Base-by-base conservation (phyloP, 2,888 invertebrate species). In the Apotomis turbidana region DNA sequence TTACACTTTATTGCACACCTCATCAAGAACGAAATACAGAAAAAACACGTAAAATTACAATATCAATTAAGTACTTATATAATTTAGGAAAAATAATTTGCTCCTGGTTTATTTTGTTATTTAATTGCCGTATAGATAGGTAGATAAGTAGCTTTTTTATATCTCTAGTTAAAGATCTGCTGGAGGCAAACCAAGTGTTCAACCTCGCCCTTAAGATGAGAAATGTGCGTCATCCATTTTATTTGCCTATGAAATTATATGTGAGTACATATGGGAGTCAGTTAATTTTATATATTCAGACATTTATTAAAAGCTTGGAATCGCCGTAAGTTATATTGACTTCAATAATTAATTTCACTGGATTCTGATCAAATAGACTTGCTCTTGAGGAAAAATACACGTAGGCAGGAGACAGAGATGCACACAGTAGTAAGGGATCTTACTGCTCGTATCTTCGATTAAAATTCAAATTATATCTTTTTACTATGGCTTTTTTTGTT, bases 241-340 rank as follows among this genome's bases (percentile, higher is more conserved):
- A 57, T 57, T 36, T 49, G 57, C 27, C 44, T 57, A 67, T n/a
- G 27, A 58, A 67, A 67, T 67, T 58, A 15, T 49, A 58, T 57
- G 57, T 64, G 64, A 49, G 51, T 58, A 41, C 5, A 41, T 41
- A 67, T 27, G 67, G 27, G 27, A 49, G 36, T 46, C n/a, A n/a
- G 46, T 36, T 67, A 38, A 36, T 57, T 49, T 49, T 57, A 12
- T 57, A 58, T 5, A 58, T 58, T 38, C 55, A 58, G 67, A 8
- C 12, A 67, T 67, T 57, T 36, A 58, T 67, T n/a, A 49, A 58
- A 9, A 49, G 9, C 49, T 9, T 49, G 49, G 49, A 9, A 49
- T 10, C 49, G 9, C 9, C 49, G 49, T 10, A 9, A 49, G 49
- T 49, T 49, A 49, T 9, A 49, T 49, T 49, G 8, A n/a, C 10